A percentile compares a stretch with the other conserved stretches of the same genome.
phyloP scores from a whole-genome alignment of 2,888 invertebrate species.

The Cryptocephalus primarius region DNA sequence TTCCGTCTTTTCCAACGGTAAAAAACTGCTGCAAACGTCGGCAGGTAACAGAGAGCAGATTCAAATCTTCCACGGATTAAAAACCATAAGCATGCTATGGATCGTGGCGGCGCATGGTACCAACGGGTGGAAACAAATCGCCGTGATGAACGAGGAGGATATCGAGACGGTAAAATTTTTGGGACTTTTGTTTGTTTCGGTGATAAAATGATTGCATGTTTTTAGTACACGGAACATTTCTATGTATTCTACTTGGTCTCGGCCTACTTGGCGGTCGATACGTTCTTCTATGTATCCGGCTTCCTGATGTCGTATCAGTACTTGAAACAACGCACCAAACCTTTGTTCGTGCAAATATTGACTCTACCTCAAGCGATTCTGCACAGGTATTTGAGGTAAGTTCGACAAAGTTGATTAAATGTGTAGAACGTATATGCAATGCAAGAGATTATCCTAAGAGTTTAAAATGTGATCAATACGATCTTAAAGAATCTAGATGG shows the following conservation, averaged over 20 bases:
- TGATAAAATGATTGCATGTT: no score
- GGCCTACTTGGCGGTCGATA: conserved; percentile 48
- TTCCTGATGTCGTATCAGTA: conserved; percentile 43
- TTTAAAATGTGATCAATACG: no score
- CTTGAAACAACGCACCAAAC: conserved; percentile 21
- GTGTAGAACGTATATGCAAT: no score
- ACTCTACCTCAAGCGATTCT: conserved; percentile 14
- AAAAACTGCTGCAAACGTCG: conserved; percentile 20
- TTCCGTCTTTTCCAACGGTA: conserved; percentile 21
- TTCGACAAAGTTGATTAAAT: not conserved
- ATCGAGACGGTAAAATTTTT: no score
- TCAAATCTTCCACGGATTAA: conserved; percentile 24
- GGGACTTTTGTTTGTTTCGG: no score
- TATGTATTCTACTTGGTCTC: not conserved
- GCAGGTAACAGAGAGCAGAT: conserved; percentile 21
- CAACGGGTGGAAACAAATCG: conserved; percentile 8
- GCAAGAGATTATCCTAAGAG: no score
- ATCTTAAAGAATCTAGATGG: no score
- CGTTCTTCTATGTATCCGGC: conserved; percentile 54
- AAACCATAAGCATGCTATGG: conserved; percentile 27
- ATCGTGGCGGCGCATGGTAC: conserved; percentile 24
- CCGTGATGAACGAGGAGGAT: conserved; percentile 4
- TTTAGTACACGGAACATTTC: conserved; percentile 1
- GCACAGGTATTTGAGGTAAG: conserved; percentile 19
- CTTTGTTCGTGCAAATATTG: conserved; percentile 9